Evolutionary conservation across 2,797 vertebrate genomes (phyloP).

Genomic region (Bovichtus variegatus): DNA sequence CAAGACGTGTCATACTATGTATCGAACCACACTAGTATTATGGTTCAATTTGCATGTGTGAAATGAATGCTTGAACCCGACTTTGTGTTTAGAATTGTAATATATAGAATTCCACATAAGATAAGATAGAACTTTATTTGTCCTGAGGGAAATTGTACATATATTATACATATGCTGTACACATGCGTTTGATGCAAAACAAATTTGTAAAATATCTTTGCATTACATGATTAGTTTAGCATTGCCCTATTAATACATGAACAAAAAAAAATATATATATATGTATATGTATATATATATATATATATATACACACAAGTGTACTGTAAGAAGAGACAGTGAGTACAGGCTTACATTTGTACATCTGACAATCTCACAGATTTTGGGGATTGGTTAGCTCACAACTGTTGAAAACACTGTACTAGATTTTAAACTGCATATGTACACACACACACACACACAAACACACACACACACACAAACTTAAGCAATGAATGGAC

Average conservation of each 20-base stretch:
- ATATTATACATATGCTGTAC: too few relatives aligned
- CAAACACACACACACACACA: conserved; percentile 4
- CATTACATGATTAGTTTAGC: background rate
- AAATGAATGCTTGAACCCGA: background rate
- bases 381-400: background rate
- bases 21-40: background rate
- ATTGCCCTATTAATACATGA: background rate
- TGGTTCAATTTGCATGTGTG: background rate
- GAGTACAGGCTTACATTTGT: background rate
- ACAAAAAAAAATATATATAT: too few relatives aligned
- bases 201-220: background rate
- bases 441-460: background rate
- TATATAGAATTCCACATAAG: background rate
- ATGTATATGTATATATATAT: too few relatives aligned
- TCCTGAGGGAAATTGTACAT: too few relatives aligned
- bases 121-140: too few relatives aligned
- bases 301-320: too few relatives aligned
- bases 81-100: background rate
- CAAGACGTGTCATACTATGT: background rate
- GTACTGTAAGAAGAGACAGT: background rate
- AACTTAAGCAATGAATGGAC: conserved; percentile 85
- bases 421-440: background rate
- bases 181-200: background rate
- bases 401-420: background rate
- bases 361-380: background rate